Evolutionary conservation across 2,113 vertebrate genomes (phyloP).

Genomic region (Pyrgilauda ruficollis): DNA sequence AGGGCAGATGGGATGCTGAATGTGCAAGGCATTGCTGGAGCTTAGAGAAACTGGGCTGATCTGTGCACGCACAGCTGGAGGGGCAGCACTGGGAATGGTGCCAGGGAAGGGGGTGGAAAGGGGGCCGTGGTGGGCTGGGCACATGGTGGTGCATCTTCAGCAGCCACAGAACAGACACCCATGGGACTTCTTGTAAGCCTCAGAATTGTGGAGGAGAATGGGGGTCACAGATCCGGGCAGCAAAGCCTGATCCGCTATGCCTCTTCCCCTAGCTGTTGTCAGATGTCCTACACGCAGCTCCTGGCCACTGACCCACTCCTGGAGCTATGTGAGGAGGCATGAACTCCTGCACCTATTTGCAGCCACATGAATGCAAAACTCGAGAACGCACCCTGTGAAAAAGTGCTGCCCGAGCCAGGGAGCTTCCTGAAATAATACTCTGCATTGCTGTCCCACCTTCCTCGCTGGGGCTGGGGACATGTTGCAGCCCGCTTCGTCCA

Average conservation of each 20-base stretch:
- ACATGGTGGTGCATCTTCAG: not conserved
- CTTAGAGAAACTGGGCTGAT: not conserved
- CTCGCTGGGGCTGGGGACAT: not conserved
- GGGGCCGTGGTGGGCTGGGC: not conserved
- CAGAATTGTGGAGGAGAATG: not conserved
- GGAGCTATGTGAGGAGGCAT: not conserved
- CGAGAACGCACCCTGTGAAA: not conserved
- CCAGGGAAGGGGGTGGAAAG: not conserved
- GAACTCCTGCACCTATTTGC: conserved; percentile 15
- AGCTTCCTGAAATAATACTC: conserved; percentile 19
- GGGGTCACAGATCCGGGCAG: not conserved
- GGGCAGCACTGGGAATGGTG: not conserved
- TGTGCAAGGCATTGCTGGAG: fast-evolving
- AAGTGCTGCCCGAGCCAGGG: not conserved
- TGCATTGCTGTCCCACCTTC: conserved; percentile 34
- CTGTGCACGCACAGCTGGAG: no score
- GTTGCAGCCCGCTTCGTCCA: not conserved
- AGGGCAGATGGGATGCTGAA: not conserved
- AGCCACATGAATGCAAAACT: conserved; percentile 40
- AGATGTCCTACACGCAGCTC: not conserved
- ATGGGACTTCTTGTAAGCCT: fast-evolving
- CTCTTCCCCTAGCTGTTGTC: not conserved
- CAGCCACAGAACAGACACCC: not conserved
- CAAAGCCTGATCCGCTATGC: not conserved
- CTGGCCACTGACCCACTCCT: fast-evolving